phyloP scores from a whole-genome alignment of 2,113 vertebrate species.

The Pseudopodoces humilis region DNA sequence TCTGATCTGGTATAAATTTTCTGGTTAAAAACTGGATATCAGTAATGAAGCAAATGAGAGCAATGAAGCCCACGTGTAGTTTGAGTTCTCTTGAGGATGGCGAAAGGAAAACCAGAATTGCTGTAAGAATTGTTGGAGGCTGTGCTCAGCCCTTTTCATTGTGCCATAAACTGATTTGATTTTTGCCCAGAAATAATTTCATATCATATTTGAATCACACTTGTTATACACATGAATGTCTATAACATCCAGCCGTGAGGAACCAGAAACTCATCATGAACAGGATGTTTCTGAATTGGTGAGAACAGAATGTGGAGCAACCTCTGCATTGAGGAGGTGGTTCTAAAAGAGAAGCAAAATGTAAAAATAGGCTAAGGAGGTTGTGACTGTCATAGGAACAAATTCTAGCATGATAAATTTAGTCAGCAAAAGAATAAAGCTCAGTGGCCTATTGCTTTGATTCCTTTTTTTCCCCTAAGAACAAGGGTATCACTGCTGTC shows the following conservation, averaged over 20 bases:
- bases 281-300: not conserved
- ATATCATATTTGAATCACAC: not conserved
- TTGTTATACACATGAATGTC: not conserved
- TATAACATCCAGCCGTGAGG: not conserved
- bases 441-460: not conserved
- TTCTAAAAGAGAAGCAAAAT: slow-evolving; percentile 22
- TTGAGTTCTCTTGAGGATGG: not conserved
- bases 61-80: not conserved
- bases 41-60: not conserved
- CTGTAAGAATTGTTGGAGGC: not conserved
- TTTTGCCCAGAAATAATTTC: not conserved
- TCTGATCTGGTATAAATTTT: not conserved
- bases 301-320: not conserved
- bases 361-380: slow-evolving; percentile 28
- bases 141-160: not conserved
- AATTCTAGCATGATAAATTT: not conserved
- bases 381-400: not conserved
- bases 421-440: not conserved
- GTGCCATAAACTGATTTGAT: not conserved
- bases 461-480: not conserved
- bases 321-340: slow-evolving; percentile 38
- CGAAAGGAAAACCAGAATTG: not conserved
- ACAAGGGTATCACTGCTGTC: not conserved
- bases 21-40: not conserved
- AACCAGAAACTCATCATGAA: not conserved